A percentile compares a stretch with the other conserved stretches of the same genome.
Evolutionary conservation across 2,797 vertebrate species (phyloP).

Genomic region (Setipinna tenuifilis): DNA sequence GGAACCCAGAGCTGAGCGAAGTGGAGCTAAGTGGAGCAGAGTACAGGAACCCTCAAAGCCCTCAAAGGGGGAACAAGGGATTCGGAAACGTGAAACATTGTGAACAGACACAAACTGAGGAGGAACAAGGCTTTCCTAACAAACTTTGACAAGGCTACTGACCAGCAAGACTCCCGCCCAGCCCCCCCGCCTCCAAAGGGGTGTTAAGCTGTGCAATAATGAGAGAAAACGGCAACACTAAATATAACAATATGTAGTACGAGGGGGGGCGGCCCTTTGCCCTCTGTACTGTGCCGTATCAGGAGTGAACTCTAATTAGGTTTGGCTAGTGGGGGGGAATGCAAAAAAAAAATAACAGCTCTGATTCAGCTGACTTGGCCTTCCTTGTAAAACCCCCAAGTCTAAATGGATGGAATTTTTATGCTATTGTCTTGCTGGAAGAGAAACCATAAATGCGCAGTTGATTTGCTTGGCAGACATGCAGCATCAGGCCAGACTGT

Average conservation of each 20-base stretch:
- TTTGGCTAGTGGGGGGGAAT: background rate
- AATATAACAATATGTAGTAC: background rate
- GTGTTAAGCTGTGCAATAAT: background rate
- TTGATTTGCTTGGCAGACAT: slow-evolving; percentile 12
- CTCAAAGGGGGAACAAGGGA: background rate
- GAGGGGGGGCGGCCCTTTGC: background rate
- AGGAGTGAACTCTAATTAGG: background rate
- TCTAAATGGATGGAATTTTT: background rate
- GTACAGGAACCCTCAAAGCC: background rate
- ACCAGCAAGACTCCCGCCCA: background rate
- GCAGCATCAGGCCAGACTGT: slow-evolving; percentile 27
- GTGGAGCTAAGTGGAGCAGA: background rate
- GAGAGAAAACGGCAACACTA: background rate
- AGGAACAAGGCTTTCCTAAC: background rate
- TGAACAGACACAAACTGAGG: background rate
- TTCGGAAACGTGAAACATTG: background rate
- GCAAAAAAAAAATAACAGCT: background rate
- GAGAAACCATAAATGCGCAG: background rate
- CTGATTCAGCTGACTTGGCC: background rate
- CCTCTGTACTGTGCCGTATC: background rate
- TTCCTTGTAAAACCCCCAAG: background rate
- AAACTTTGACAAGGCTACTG: background rate
- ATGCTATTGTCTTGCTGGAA: background rate
- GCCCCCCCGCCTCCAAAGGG: too few species aligned
- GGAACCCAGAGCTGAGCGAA: slow-evolving; percentile 30